Evolutionary conservation across 2,888 invertebrate species (phyloP), one percentile per base, ranked within the genome.

Genomic region (Orthonevra nobilis): DNA sequence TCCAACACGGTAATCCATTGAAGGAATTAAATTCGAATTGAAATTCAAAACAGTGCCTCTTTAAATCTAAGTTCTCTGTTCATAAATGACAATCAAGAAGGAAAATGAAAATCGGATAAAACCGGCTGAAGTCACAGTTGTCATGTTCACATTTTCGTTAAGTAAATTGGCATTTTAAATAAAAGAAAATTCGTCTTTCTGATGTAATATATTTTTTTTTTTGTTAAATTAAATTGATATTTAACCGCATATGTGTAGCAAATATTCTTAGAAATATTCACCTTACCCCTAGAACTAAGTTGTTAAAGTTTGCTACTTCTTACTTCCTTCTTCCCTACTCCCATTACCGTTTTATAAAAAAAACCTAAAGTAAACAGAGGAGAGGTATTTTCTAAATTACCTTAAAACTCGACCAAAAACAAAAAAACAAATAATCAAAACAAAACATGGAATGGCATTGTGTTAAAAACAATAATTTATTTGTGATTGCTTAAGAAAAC

Each of bases 291-390:
- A 79, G 79, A 32, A 61, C 54, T 79, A 79, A 73, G 72, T 79
- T 79, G 79, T 79, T 79, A 19, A 79, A 79, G 79, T 79, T 79
- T 79, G 72, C 73, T 79, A 72, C 58, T 73, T 68, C 66, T 72
- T 58, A 66, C 44, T 56, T 60, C 69, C 64, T 40, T 68, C 58
- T 66, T 30, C 60, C 52, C 54, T 70, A 72, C 46, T 70, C 54
- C 30, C n/a, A n/a, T n/a, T n/a, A n/a, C n/a, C n/a, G n/a, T n/a
- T n/a, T n/a, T n/a, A n/a, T n/a, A n/a, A n/a, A n/a, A n/a, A n/a
- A n/a, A n/a, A n/a, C n/a, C n/a, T n/a, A n/a, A n/a, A n/a, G n/a
- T n/a, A n/a, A n/a, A n/a, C n/a, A n/a, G n/a, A n/a, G n/a, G n/a
- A n/a, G n/a, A n/a, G n/a, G n/a, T n/a, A n/a, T n/a, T n/a, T n/a